A percentile compares a stretch with the other conserved stretches of the same genome.
These are phyloP conservation scores for Whitmania pigra DNA, from an alignment of 1,140 invertebrate genomes.

Conservation along the genomic window DNA sequence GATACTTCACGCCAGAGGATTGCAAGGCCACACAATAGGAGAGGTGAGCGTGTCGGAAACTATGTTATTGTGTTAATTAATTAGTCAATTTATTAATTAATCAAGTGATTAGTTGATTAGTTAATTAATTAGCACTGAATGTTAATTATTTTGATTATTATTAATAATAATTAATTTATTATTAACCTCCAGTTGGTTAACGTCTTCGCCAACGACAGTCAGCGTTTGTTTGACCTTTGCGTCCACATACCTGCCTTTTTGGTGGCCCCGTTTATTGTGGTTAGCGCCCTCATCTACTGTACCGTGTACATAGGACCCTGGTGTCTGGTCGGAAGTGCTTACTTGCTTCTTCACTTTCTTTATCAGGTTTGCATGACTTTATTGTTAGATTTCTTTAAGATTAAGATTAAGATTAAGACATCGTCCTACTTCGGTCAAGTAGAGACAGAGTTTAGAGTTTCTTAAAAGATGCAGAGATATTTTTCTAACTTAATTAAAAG, in stretches of 20 bases:
- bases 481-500: no score
- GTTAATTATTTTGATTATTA: no score
- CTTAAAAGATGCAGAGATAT: no score
- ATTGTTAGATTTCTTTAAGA: no score
- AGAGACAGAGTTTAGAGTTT: no score
- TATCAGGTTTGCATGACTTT: conserved; percentile 47
- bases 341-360: conserved; percentile 55
- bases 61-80: conserved; percentile 12
- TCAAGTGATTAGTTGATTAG: no score
- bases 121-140: no score
- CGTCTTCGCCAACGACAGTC: conserved; percentile 56
- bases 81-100: no score
- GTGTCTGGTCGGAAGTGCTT: conserved; percentile 50
- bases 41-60: conserved; percentile 44
- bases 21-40: conserved; percentile 49
- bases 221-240: conserved; percentile 54
- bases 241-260: conserved; percentile 52
- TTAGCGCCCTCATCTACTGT: conserved; percentile 51
- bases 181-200: conserved; percentile 56
- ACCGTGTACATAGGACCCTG: conserved; percentile 50
- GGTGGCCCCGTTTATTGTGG: conserved; percentile 51
- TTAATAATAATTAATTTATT: no score
- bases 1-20: conserved; percentile 48
- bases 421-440: no score
- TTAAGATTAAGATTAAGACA: no score